Percentiles rank a stretch among this genome's conserved stretches.
Conservation (phyloP, 2,888 invertebrate species). For the Perithous albicinctus region DNA sequence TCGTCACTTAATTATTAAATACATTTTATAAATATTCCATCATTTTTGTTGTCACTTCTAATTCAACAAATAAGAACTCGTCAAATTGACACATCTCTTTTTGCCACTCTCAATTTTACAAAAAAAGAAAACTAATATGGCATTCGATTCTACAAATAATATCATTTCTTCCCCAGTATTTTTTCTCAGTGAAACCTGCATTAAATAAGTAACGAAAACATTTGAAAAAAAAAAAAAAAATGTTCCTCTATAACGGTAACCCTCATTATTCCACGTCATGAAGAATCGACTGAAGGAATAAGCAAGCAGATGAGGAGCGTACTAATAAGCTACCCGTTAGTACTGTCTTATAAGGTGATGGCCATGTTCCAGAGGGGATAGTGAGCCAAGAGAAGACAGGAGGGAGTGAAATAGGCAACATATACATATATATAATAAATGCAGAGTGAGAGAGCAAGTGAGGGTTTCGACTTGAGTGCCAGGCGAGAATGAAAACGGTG, state of each 20-base stretch:
- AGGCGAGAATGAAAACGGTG: slow-evolving; percentile 44
- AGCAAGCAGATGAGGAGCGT: background rate
- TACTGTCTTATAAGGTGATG: slow-evolving; percentile 49
- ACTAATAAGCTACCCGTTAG: slow-evolving; percentile 44
- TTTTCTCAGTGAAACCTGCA: no score
- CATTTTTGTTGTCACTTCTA: no score
- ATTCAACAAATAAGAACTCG: no score
- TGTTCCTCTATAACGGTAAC: background rate
- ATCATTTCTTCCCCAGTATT: no score
- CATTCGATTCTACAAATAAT: no score
- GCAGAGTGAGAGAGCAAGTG: background rate
- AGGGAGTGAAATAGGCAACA: slow-evolving; percentile 11
- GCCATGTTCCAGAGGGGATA: slow-evolving; percentile 41
- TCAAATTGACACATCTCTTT: no score
- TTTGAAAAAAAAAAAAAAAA: background rate
- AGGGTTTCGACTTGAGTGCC: background rate
- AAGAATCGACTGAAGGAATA: background rate
- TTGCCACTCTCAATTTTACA: no score
- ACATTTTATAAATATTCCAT: no score
- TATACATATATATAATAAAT: no score
- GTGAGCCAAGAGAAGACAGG: background rate
- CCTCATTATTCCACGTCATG: background rate
- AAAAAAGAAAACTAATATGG: no score
- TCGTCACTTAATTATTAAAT: no score
- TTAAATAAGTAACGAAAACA: no score